phyloP scores from a whole-genome alignment of 2,797 vertebrate species.

The Poeciliopsis gracilis region DNA sequence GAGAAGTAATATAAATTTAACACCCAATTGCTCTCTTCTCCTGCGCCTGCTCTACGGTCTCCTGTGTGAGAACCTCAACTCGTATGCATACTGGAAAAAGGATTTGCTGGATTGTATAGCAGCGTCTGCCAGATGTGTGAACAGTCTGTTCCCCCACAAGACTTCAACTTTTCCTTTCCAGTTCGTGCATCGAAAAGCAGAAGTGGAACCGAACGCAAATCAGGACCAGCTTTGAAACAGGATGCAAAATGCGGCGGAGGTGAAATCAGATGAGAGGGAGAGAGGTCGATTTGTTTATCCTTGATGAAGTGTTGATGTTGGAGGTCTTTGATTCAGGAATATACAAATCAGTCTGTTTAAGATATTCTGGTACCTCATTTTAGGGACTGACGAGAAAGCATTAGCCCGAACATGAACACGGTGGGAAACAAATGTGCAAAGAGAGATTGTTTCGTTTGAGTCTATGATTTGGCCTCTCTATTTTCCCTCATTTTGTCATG shows the following conservation, averaged over 20 bases:
- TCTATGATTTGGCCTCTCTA: constrained; percentile 34
- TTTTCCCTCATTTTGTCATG: not conserved
- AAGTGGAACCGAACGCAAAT: constrained; percentile 74
- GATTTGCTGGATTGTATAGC: constrained; percentile 50
- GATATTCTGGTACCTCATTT: constrained; percentile 65
- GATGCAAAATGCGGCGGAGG: constrained; percentile 60
- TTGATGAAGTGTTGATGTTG: constrained; percentile 76
- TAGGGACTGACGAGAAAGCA: constrained; percentile 56
- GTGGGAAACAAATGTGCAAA: constrained; percentile 49
- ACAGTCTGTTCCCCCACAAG: constrained; percentile 67
- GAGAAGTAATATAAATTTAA: constrained; percentile 22
- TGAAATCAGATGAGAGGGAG: constrained; percentile 73
- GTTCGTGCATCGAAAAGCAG: constrained; percentile 57
- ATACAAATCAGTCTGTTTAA: constrained; percentile 80
- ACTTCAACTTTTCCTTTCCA: constrained; percentile 64
- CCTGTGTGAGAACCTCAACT: constrained; percentile 42
- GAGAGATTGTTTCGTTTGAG: constrained; percentile 51
- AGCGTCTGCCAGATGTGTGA: constrained; percentile 72
- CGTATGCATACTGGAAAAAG: constrained; percentile 32
- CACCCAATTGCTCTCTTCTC: constrained; percentile 17
- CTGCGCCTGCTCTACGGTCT: constrained; percentile 26
- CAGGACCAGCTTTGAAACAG: constrained; percentile 73
- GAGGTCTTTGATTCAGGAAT: constrained; percentile 77
- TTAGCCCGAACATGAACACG: constrained; percentile 50
- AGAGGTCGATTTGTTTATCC: constrained; percentile 71